Conservation (phyloP, 2,797 vertebrate species). For the Odontamblyopus lacepedii region DNA sequence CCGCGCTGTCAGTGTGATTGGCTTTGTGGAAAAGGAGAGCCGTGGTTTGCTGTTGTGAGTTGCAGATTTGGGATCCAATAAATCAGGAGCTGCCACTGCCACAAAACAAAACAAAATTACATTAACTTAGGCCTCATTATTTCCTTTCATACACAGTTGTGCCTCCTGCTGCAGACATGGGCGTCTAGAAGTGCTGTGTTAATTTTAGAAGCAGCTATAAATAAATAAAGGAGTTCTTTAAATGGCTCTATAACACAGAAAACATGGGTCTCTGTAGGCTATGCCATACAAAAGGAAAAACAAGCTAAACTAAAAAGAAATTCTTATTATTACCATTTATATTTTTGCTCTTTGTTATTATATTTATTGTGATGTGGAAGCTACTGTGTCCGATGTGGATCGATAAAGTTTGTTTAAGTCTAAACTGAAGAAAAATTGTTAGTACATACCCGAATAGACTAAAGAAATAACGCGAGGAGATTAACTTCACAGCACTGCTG, state of each 20-base stretch:
- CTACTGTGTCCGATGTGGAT: too few relatives aligned
- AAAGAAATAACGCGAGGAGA: too few relatives aligned
- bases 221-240: constrained; percentile 35
- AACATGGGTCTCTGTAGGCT: background rate
- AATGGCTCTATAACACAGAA: background rate
- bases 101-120: constrained; percentile 40
- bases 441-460: too few relatives aligned
- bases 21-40: constrained; percentile 94
- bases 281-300: too few relatives aligned
- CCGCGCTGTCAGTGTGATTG: constrained; percentile 84
- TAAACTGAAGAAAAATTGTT: background rate
- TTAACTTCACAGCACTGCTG: background rate
- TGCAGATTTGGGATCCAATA: constrained; percentile 95
- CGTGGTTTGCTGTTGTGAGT: constrained; percentile 95
- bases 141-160: background rate
- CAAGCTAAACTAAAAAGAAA: background rate
- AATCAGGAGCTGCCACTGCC: constrained; percentile 95
- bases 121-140: constrained; percentile 3
- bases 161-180: constrained; percentile 16
- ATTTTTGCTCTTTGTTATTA: too few relatives aligned
- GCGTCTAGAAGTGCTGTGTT: constrained; percentile 34
- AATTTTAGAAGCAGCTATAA: constrained; percentile 50
- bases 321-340: too few relatives aligned
- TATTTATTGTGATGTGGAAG: too few relatives aligned
- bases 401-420: too few relatives aligned